Evolutionary conservation across 1,140 invertebrate species (phyloP), one percentile per base, ranked within the genome.

Genomic region (Monomorium pharaonis): DNA sequence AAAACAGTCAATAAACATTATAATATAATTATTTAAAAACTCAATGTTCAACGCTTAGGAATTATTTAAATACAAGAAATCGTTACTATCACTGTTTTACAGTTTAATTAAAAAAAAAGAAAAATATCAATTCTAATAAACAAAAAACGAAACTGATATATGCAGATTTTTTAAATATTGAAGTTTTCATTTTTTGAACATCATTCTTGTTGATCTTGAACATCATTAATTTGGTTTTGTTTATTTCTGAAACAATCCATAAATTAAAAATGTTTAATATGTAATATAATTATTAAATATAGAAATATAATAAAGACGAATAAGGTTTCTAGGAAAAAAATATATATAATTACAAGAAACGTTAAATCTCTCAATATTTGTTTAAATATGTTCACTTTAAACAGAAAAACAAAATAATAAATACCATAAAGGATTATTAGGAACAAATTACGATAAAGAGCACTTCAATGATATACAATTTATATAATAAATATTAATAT

Each of bases 181-280:
- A 9, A 9, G 9, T 54, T 9, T n/a, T 54, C 14, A 21, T 21
- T 65, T 5, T 65, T 65, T n/a, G 62, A 65, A 21, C 16, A 24
- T 44, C 12, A n/a, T n/a, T n/a, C n/a, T n/a, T n/a, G n/a, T 42
- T 37, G 63, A 67, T 24, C n/a, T 67, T 67, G 37, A 67, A 12
- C 24, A 51, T 3, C 18, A n/a, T 47, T 69, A 42, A 16, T 51
- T 18, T 30, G n/a, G n/a, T 6, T 37, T 56, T n/a, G 21, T 37
- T 74, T 70, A 14, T 30, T 51, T 70, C 67, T 70, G 44, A 70
- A 70, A 70, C 44, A 51, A 70, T 49, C 21, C 49, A 70, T 49
- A 27, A 70, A 49, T 70, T 18, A 49, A 54, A 56, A n/a, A n/a
- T 56, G 12, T 74, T 74, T 56, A 74, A 74, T 70, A 72, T n/a